These are phyloP conservation scores for Acronicta psi DNA, from an alignment of 2,888 invertebrate species.

Conservation along the genomic window DNA sequence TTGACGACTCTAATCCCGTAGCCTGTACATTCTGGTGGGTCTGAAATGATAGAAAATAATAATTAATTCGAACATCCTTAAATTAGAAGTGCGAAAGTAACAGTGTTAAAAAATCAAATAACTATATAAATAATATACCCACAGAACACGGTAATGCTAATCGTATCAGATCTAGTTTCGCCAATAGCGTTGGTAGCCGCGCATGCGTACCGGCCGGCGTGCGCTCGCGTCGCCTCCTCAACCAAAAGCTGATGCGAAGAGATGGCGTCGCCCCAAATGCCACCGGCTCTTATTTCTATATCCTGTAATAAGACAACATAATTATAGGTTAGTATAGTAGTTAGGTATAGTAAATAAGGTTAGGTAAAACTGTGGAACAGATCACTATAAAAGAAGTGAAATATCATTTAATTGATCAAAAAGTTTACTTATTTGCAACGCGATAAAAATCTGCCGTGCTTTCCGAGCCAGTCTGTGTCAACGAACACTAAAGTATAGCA, in stretches of 20 bases:
- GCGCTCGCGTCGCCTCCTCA: conserved; percentile 74
- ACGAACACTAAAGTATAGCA: too few species aligned
- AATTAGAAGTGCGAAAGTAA: too few species aligned
- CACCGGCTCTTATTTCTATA: conserved; percentile 72
- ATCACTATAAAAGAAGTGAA: too few species aligned
- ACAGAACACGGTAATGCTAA: conserved; percentile 79
- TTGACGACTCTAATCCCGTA: conserved; percentile 76
- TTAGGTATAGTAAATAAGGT: too few species aligned
- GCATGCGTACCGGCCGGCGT: conserved; percentile 80
- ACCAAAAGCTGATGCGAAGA: conserved; percentile 66
- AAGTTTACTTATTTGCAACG: too few species aligned
- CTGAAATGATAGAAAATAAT: conserved; percentile 62
- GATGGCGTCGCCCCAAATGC: conserved; percentile 75
- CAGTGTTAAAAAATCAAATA: background rate
- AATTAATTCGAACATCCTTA: too few species aligned
- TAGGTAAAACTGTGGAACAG: too few species aligned
- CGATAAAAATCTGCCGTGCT: too few species aligned
- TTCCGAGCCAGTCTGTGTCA: too few species aligned
- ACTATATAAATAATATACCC: conserved; percentile 51
- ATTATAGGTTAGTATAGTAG: too few species aligned
- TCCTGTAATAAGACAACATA: conserved; percentile 64
- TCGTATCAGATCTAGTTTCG: conserved; percentile 75
- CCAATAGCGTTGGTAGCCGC: conserved; percentile 78
- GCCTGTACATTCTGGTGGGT: conserved; percentile 81
- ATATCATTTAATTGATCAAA: too few species aligned